Conservation (phyloP, 2,113 vertebrate species). For the Atlantisia rogersi region DNA sequence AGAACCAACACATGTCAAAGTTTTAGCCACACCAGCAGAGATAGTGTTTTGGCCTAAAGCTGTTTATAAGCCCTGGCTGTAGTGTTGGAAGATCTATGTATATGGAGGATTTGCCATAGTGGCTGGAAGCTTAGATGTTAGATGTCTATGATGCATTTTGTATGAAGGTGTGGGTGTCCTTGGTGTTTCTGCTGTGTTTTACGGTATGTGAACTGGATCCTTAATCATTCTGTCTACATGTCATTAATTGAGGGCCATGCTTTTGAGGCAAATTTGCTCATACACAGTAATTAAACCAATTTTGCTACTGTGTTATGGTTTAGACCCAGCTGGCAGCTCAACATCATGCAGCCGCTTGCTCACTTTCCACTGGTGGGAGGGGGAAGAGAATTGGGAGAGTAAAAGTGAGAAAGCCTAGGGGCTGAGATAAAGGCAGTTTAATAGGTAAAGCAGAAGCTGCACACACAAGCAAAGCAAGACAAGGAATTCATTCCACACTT, state of each 20-base stretch:
- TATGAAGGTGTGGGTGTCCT: not conserved
- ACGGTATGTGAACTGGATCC: not conserved
- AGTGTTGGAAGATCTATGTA: not conserved
- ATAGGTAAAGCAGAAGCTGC: no score
- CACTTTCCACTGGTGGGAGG: no score
- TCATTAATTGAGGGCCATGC: not conserved
- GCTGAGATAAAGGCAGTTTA: no score
- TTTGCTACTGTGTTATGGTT: not conserved
- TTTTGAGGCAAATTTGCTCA: not conserved
- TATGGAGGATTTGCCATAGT: not conserved
- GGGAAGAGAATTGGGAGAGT: no score
- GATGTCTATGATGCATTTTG: not conserved
- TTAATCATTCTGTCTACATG: not conserved
- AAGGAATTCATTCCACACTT: no score
- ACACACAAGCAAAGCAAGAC: no score
- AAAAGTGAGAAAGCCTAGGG: no score
- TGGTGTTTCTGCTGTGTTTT: not conserved
- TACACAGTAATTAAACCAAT: not conserved
- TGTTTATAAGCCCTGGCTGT: not conserved
- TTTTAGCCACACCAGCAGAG: not conserved
- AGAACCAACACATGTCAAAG: accelerated
- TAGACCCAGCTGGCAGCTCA: no score
- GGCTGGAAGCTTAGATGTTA: not conserved
- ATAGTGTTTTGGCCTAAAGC: not conserved
- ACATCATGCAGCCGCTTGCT: no score